Conservation (phyloP, 2,797 vertebrate species). For the Sciurus carolinensis region DNA sequence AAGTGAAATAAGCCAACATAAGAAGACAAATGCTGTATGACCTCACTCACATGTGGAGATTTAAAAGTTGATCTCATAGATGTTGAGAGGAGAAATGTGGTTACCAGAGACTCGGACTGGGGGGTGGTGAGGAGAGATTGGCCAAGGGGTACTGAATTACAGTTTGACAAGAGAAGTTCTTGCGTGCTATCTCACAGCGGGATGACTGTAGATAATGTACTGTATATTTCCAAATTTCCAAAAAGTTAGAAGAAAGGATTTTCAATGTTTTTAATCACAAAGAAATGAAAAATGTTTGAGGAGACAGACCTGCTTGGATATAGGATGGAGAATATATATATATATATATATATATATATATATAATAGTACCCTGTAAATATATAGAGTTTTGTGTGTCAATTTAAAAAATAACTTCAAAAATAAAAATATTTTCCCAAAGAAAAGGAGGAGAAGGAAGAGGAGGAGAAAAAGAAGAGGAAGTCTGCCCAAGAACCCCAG, state of each 20-base stretch:
- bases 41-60: neutral
- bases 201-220: too few species aligned
- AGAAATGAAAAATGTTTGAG: neutral
- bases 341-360: neutral
- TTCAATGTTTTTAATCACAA: neutral
- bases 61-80: neutral
- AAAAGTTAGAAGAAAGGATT: neutral
- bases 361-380: neutral
- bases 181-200: too few species aligned
- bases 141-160: neutral
- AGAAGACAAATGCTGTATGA: neutral
- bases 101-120: neutral
- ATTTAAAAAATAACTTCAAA: neutral
- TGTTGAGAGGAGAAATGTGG: neutral
- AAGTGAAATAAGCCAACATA: neutral
- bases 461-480: neutral
- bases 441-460: neutral
- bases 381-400: neutral
- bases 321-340: too few species aligned
- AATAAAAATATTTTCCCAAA: neutral
- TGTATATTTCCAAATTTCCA: neutral
- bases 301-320: neutral
- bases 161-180: neutral
- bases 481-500: neutral
- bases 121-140: neutral